Evolutionary conservation across 2,797 vertebrate species (phyloP).

Genomic region (Phrynocephalus forsythii): DNA sequence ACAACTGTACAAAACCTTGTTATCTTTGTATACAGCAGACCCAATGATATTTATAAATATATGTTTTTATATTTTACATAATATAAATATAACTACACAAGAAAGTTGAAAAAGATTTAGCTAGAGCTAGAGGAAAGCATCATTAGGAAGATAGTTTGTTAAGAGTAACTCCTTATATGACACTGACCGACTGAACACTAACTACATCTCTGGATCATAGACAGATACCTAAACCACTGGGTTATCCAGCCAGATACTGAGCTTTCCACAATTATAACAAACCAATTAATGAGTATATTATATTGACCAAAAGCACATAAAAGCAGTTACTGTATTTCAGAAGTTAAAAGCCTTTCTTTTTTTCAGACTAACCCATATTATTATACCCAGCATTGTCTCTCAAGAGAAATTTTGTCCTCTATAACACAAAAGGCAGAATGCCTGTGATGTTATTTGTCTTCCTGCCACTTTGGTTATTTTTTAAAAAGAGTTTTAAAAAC

Average conservation of each 20-base stretch:
- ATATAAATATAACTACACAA: background rate
- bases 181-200: background rate
- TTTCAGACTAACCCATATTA: background rate
- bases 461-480: background rate
- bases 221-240: too few relatives aligned
- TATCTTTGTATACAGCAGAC: background rate
- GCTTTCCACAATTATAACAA: too few relatives aligned
- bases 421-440: background rate
- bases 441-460: background rate
- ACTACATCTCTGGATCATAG: too few relatives aligned
- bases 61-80: too few relatives aligned
- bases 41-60: background rate
- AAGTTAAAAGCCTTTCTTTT: background rate
- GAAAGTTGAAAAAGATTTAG: too few relatives aligned
- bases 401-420: background rate
- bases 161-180: background rate
- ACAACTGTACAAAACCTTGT: too few relatives aligned
- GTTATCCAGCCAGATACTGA: too few relatives aligned
- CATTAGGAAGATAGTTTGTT: background rate
- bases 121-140: too few relatives aligned
- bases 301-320: background rate
- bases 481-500: background rate
- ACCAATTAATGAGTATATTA: background rate
- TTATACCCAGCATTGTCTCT: background rate
- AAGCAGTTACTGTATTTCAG: background rate